Base-by-base conservation (phyloP, 1,140 invertebrate species). In the Lysiphlebus fabarum region DNA sequence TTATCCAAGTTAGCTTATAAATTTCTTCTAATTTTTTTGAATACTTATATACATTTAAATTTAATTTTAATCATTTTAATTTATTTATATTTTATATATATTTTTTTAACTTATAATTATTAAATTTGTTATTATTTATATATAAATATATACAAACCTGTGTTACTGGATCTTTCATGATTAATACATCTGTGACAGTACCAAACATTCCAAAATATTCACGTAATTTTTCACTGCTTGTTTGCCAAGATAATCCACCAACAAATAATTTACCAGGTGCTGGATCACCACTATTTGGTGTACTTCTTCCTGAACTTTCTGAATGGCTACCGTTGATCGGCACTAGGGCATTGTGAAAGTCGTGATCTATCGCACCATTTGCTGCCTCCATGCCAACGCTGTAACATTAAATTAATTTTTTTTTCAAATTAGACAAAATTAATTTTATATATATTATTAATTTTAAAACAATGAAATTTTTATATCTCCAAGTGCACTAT, bases 131-230 rank as follows among this genome's bases (percentile, higher is more conserved):
- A 49, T 11, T 49, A 49, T 33, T 44, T 44, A 44, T 56, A 40
- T 36, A 65, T n/a, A n/a, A 26, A 26, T 2, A 26, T 26, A 2
- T 26, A 78, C 76, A 79, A 82, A 94, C 92, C 90, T 94, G 91
- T 61, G 92, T 94, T 11, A 94, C 87, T 4, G 92, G 92, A 81
- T 95, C 92, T 83, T 94, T 95, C 91, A 94, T 94, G 68, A 95
- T 93, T 50, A 94, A 86, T 47, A 94, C 92, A 73, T 95, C 92
- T n/a, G 91, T 91, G 59, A 95, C 91, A 5, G 88, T 87, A 53
- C 92, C 92, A 68, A 93, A 95, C 87, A 93, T 92, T 54, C 89
- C 88, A 70, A 95, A 95, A 73, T 95, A 94, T 65, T 93, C 90
- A 66, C 90, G 83, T 7, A 95, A 83, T 74, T 93, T 94, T 74